Evolutionary conservation across 1,140 invertebrate species (phyloP), one percentile per base, ranked within the genome.

Genomic region (Drosophila seguyi): DNA sequence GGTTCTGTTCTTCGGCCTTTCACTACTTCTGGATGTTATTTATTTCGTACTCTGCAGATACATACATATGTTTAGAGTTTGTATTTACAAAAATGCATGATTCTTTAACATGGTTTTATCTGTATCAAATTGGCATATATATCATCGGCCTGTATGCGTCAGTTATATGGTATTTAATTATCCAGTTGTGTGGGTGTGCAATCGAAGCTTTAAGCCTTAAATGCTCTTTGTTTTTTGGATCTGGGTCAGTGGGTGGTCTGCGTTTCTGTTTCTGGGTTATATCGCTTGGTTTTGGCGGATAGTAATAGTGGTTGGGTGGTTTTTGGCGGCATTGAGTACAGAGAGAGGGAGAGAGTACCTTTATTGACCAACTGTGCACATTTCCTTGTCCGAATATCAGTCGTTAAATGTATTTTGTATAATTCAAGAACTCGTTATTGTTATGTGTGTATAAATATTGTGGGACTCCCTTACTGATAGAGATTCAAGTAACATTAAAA

Each of bases 401-500:
- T 88, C 84, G 68, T 74, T 87, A 79, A 47, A 73, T 72, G 34
- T 39, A 56, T 62, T 62, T 69, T 48, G 45, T 55, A 22, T 55
- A 38, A 38, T 22, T 55, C 31, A 38, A 67, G 67, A 84, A 56
- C 60, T 75, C 61, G 47, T 42, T 68, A 48, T 66, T 53, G 45
- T 44, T 53, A 58, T 25, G 34, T 27, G 18, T 67, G 52, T 68
- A 53, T 75, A 60, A 72, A 75, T 65, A 75, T 66, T 42, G 34
- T 27, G 31, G 61, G 27, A 34, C 59, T 38, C 61, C 72, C 56
- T 55, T 76, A 60, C 56, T 77, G 57, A 27, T 69, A 68, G 39
- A 75, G 47, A 75, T 75, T 42, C 22, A 63, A 56, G 67, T 87
- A 90, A 87, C 84, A 87, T 87, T 87, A 77, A 83, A 88, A 84